Evolutionary conservation across 2,888 invertebrate species (phyloP), one percentile per base, ranked within the genome.

Genomic region (Synergus itoensis): DNA sequence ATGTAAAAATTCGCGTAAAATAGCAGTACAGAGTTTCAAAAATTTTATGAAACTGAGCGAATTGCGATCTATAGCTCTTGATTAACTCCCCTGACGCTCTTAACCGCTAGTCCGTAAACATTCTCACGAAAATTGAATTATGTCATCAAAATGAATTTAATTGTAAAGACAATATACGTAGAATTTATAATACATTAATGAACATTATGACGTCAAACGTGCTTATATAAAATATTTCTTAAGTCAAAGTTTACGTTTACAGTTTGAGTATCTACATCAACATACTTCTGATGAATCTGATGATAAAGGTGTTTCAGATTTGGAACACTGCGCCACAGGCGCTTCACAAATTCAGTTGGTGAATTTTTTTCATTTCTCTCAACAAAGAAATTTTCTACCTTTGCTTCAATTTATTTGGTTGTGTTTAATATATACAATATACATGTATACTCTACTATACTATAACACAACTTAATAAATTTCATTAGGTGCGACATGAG

Each of bases 151-250:
- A 53, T 53, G 53, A 53, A 53, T 53, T n/a, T 53, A 0, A 53
- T 53, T n/a, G 53, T 8, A 7, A 53, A 53, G 1, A 53, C n/a
- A 53, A 53, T 53, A 53, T n/a, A 53, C 53, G 53, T 53, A n/a
- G n/a, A n/a, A n/a, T n/a, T 53, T 53, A 48, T 53, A 53, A 53
- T 53, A n/a, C 53, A 53, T n/a, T 53, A n/a, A 53, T n/a, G n/a
- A 53, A 53, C n/a, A 53, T 53, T n/a, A 8, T n/a, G 7, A 53
- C 53, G n/a, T n/a, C 8, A 53, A 53, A 53, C 53, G 53, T 53
- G n/a, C 53, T 53, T 53, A 53, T 53, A 53, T 53, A 53, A 53
- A 53, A 53, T 53, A 53, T 53, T 53, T 53, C 53, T 53, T 8
- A 53, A 53, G 53, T 53, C 53, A 53, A 8, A 53, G n/a, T 53